Evolutionary conservation across 2,113 vertebrate species (phyloP).

Genomic region (Salminus brasiliensis): DNA sequence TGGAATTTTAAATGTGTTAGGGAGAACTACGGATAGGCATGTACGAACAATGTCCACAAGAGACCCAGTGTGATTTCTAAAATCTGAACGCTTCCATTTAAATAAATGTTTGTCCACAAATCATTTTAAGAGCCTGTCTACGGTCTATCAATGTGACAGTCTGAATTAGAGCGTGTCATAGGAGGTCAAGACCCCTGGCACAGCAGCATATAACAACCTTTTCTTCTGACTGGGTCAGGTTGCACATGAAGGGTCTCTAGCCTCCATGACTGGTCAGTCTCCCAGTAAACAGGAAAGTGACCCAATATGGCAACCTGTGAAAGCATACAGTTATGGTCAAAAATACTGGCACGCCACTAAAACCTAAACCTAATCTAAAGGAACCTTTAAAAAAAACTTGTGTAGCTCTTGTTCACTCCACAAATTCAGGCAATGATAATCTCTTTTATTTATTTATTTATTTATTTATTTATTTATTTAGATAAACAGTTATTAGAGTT

Average conservation of each 20-base stretch:
- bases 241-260: slow-evolving; percentile 31
- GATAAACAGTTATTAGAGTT: too few species aligned
- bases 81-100: not conserved
- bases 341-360: not conserved
- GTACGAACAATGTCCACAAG: not conserved
- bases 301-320: not conserved
- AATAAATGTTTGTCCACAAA: slow-evolving; percentile 15
- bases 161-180: slow-evolving; percentile 69
- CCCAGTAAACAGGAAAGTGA: slow-evolving; percentile 27
- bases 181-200: slow-evolving; percentile 63
- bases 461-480: too few species aligned
- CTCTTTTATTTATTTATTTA: too few species aligned
- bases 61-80: not conserved
- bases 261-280: slow-evolving; percentile 27
- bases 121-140: slow-evolving; percentile 35
- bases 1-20: too few species aligned
- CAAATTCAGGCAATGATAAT: too few species aligned
- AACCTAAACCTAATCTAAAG: not conserved
- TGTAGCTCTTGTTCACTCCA: too few species aligned
- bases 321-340: not conserved
- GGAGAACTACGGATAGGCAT: not conserved
- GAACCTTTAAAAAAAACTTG: not conserved
- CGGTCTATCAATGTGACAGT: slow-evolving; percentile 72
- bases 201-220: slow-evolving; percentile 49
- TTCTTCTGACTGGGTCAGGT: slow-evolving; percentile 46